These are phyloP conservation scores for Aldrovandia affinis DNA, from an alignment of 2,797 vertebrate species.

Conservation along the genomic window DNA sequence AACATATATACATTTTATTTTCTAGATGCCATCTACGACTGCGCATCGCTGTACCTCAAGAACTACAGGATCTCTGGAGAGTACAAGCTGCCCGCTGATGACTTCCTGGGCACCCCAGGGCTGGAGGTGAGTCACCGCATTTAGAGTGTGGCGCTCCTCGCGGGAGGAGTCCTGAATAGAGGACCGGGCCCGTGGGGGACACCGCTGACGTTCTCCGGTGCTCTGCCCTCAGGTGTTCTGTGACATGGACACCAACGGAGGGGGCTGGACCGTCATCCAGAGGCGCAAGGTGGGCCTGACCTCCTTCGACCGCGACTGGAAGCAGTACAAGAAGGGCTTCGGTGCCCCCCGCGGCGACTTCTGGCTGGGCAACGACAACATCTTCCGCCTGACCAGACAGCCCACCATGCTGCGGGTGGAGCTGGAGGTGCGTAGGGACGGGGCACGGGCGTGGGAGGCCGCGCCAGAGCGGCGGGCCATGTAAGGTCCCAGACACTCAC, in stretches of 20 bases:
- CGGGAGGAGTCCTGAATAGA: too few relatives aligned
- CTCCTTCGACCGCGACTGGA: slow-evolving; percentile 93
- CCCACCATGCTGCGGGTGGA: slow-evolving; percentile 88
- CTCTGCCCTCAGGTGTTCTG: slow-evolving; percentile 82
- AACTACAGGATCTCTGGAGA: slow-evolving; percentile 93
- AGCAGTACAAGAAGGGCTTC: slow-evolving; percentile 91
- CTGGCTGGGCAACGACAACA: slow-evolving; percentile 95
- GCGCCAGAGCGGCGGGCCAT: neutral
- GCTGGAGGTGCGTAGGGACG: slow-evolving; percentile 80
- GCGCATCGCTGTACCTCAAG: slow-evolving; percentile 88
- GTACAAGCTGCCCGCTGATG: slow-evolving; percentile 94
- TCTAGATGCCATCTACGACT: slow-evolving; percentile 94
- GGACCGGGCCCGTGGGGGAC: too few relatives aligned
- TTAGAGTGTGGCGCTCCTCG: too few relatives aligned
- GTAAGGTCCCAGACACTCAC: neutral
- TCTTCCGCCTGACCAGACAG: slow-evolving; percentile 88
- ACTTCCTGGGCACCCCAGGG: slow-evolving; percentile 90
- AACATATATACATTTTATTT: too few relatives aligned
- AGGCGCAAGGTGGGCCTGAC: slow-evolving; percentile 90
- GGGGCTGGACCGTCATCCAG: slow-evolving; percentile 96
- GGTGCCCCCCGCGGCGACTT: slow-evolving; percentile 93
- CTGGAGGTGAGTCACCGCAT: slow-evolving; percentile 77
- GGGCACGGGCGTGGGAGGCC: neutral
- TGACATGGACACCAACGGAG: slow-evolving; percentile 93
- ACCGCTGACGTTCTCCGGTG: neutral